Conservation (phyloP, 2,888 invertebrate species). For the Diloba caeruleocephala region DNA sequence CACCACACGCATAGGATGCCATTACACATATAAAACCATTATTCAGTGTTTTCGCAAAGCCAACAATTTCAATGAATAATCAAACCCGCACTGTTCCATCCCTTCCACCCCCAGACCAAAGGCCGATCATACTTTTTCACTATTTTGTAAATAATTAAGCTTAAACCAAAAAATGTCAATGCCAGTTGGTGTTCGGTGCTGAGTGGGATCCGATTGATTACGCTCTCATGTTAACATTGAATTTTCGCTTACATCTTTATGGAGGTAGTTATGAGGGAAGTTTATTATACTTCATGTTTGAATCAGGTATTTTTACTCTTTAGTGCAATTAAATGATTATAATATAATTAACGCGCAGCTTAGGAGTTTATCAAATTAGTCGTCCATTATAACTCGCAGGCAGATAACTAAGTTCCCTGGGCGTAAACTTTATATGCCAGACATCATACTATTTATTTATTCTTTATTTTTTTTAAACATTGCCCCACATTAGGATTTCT, state of each 20-base stretch:
- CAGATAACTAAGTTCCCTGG: no score
- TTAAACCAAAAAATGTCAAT: constrained; percentile 84
- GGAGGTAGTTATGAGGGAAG: not conserved
- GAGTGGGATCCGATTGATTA: constrained; percentile 67
- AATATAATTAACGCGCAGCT: no score
- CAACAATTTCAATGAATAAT: constrained; percentile 50
- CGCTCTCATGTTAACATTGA: constrained; percentile 44
- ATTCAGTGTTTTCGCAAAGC: not conserved
- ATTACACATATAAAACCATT: no score
- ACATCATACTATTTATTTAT: no score
- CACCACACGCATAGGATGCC: no score
- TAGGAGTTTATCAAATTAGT: no score
- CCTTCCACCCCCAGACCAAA: constrained; percentile 28
- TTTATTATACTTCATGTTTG: not conserved
- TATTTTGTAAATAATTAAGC: constrained; percentile 86
- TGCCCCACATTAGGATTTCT: no score
- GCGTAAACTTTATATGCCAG: no score
- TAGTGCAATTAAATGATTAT: no score
- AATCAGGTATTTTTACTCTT: no score
- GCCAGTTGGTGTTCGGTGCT: constrained; percentile 68
- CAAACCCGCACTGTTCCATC: constrained; percentile 53
- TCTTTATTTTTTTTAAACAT: no score
- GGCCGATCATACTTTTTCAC: constrained; percentile 69
- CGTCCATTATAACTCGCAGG: no score
- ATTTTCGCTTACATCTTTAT: constrained; percentile 15